A percentile compares a stretch with the other conserved stretches of the same genome.
Conservation (phyloP, 2,797 vertebrate species). For the Myotis pilosus region DNA sequence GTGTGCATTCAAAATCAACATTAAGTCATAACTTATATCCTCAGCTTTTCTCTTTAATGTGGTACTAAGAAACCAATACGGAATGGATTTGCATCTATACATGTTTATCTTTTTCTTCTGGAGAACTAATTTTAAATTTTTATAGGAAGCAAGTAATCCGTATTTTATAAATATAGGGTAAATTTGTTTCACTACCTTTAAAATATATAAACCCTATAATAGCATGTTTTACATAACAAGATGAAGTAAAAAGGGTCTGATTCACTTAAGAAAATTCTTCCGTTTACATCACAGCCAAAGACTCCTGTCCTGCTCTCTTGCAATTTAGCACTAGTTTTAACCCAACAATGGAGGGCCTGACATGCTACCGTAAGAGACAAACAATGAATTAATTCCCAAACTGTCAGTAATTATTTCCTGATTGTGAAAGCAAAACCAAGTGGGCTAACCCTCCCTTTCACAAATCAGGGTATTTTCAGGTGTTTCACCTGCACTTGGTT, state of each 20-base stretch:
- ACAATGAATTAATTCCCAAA: neutral
- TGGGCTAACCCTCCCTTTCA: neutral
- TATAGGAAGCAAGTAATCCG: neutral
- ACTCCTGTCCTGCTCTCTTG: neutral
- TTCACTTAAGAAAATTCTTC: neutral
- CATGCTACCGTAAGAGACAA: neutral
- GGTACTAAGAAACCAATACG: slow-evolving; percentile 45
- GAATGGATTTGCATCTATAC: slow-evolving; percentile 38
- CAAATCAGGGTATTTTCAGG: neutral
- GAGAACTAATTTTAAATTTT: slow-evolving; percentile 22
- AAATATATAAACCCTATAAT: slow-evolving; percentile 23
- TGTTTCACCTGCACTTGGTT: neutral
- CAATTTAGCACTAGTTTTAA: neutral
- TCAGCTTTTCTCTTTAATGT: slow-evolving; percentile 64
- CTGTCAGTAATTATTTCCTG: neutral
- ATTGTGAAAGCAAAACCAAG: neutral
- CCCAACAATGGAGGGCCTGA: neutral
- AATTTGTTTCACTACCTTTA: neutral
- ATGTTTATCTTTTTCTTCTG: slow-evolving; percentile 4
- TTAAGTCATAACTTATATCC: slow-evolving; percentile 52
- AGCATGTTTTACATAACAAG: neutral
- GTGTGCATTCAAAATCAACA: slow-evolving; percentile 57
- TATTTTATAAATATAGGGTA: slow-evolving; percentile 6
- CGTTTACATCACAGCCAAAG: neutral
- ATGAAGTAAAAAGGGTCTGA: neutral